Evolutionary conservation across 2,797 vertebrate species (phyloP), one percentile per base, ranked within the genome.

Genomic region (Urocyon cinereoargenteus): DNA sequence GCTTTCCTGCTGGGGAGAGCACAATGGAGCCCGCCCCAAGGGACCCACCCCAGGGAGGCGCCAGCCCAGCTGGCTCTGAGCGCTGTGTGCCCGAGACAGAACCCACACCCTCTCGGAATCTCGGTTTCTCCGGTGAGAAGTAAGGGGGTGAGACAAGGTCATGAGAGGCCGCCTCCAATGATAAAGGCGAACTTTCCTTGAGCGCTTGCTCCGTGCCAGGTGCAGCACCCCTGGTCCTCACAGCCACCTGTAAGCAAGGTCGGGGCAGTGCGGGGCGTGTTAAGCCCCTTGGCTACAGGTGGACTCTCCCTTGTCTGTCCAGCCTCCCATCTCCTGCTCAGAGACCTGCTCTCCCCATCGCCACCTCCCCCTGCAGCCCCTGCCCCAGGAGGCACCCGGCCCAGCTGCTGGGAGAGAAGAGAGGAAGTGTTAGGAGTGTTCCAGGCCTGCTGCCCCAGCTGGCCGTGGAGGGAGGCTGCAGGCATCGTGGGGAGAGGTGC

Each of bases 71-170:
- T 7, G 8, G 26, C 62, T 66, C 70, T 1, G 59, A 86, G 87
- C 0, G 78, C 94, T 84, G 97, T 97, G 97, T 81, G 92, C 97
- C 83, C 6, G 1, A 45, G 77, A 70, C 72, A 10, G 19, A 86
- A 70, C 68, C 97, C 96, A 96, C 96, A 14, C 98, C 96, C 93
- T 97, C 97, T 97, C 97, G 66, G 97, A 92, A 95, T 68, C 89
- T 62, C 18, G 31, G 49, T 61, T 90, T 91, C 73, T 86, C 78
- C 14, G 28, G 19, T 91, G 96, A 95, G 96, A 96, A 83, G 36
- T 72, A 85, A 94, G 88, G 68, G 82, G 91, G 95, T 84, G 90
- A 97, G 91, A 57, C 22, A 3, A 55, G 89, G 73, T 93, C 90
- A 28, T 0, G 31, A 1, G 62, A 68, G 84, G 94, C 28, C 87